Evolutionary conservation across 1,140 invertebrate genomes (phyloP).

Genomic region (Pseudomyrmex gracilis): DNA sequence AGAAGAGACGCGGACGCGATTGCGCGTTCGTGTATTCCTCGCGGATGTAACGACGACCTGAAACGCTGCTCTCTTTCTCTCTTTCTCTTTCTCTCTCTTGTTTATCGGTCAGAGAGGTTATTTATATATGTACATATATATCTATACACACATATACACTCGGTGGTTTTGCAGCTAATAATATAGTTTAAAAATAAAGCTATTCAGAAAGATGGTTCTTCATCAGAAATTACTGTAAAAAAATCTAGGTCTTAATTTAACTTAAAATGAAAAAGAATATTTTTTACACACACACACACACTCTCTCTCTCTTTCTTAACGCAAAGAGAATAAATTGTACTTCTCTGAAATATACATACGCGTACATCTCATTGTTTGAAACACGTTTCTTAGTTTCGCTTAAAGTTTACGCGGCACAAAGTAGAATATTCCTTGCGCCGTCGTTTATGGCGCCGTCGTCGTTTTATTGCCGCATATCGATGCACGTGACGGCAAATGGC

Average conservation of each 20-base stretch:
- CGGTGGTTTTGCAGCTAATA: too few species aligned
- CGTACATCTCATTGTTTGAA: background rate
- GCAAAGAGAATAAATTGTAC: slow-evolving; percentile 14
- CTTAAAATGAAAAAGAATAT: background rate
- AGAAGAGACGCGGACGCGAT: slow-evolving; percentile 41
- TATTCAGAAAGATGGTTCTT: background rate
- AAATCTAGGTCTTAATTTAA: background rate
- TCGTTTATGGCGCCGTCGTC: background rate
- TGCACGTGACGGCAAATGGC: background rate
- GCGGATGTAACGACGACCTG: background rate
- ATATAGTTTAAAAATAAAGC: too few species aligned
- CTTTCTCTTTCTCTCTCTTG: background rate
- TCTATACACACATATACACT: too few species aligned
- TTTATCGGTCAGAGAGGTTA: background rate
- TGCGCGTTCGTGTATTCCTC: slow-evolving; percentile 35
- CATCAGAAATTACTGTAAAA: background rate
- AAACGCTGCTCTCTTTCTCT: background rate
- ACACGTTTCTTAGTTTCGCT: background rate
- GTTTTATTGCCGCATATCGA: slow-evolving; percentile 30
- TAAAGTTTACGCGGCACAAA: slow-evolving; percentile 3
- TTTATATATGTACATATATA: background rate
- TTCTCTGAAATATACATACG: slow-evolving; percentile 15
- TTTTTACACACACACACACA: too few species aligned
- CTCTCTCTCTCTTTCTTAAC: too few species aligned
- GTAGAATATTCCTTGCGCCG: background rate